These are phyloP conservation scores for Anaspis maculata DNA, from an alignment of 2,888 invertebrate genomes.

Conservation along the genomic window DNA sequence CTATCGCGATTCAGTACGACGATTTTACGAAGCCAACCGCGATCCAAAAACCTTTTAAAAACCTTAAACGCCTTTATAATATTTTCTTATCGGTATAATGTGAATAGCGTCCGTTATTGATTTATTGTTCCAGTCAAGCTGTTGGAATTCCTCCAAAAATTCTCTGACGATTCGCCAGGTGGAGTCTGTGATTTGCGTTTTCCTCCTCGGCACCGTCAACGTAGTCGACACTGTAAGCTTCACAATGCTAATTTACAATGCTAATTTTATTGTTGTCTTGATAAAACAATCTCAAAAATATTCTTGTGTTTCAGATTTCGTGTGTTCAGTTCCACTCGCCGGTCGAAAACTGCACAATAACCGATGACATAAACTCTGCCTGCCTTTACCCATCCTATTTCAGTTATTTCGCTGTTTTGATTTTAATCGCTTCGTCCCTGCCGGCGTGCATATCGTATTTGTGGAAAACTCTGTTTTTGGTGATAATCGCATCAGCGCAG, in stretches of 20 bases:
- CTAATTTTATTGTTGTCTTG: too few species aligned
- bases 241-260: too few species aligned
- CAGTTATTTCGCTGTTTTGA: constrained; percentile 60
- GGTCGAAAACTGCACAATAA: constrained; percentile 31
- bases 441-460: constrained; percentile 65
- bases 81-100: not conserved
- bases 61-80: too few species aligned
- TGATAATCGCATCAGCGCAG: constrained; percentile 52
- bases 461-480: constrained; percentile 57
- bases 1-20: too few species aligned
- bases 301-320: constrained; percentile 32
- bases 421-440: constrained; percentile 60
- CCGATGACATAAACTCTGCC: constrained; percentile 36
- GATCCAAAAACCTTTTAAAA: too few species aligned
- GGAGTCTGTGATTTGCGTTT: constrained; percentile 49
- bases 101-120: not conserved
- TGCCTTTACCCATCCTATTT: constrained; percentile 68
- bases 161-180: constrained; percentile 49
- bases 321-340: constrained; percentile 27
- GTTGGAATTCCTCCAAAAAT: constrained; percentile 50
- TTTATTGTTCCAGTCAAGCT: constrained; percentile 40
- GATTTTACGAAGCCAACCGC: too few species aligned
- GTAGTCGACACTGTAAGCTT: constrained; percentile 52
- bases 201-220: constrained; percentile 51
- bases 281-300: too few species aligned